Conservation (phyloP, 2,888 invertebrate species). For the Hydriomena furcata region DNA sequence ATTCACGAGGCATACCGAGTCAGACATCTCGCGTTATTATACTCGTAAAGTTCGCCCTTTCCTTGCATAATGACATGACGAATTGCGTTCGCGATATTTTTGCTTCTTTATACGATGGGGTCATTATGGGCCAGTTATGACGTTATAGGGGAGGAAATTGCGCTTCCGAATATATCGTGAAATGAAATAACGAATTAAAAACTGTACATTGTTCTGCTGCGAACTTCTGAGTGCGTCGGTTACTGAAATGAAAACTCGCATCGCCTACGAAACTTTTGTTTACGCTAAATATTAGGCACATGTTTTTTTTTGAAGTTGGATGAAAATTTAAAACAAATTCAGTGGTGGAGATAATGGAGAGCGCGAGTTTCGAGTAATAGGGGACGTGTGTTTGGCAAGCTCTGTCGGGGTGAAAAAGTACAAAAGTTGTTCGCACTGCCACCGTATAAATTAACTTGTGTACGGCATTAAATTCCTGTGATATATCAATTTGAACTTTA, state of each 20-base stretch:
- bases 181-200: conserved; percentile 21
- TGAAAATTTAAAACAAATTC: conserved; percentile 74
- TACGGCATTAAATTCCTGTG: conserved; percentile 39
- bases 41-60: conserved; percentile 82
- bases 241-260: conserved; percentile 46
- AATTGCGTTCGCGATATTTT: conserved; percentile 81
- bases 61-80: conserved; percentile 83
- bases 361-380: conserved; percentile 74
- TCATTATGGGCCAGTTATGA: conserved; percentile 71
- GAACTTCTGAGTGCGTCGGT: conserved; percentile 37
- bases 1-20: conserved; percentile 74
- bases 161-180: conserved; percentile 39
- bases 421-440: conserved; percentile 65
- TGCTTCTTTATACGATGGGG: conserved; percentile 76
- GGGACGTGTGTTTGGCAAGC: conserved; percentile 77
- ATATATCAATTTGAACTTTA: conserved; percentile 33
- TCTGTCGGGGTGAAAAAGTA: conserved; percentile 72
- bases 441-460: conserved; percentile 51
- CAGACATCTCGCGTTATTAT: conserved; percentile 82
- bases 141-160: conserved; percentile 50
- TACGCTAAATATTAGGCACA: conserved; percentile 51
- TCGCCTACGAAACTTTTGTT: conserved; percentile 49
- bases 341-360: conserved; percentile 76
- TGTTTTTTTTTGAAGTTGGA: conserved; percentile 59
- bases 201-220: conserved; percentile 32